A percentile compares a stretch with the other conserved stretches of the same genome.
Conservation (phyloP, 2,113 vertebrate genomes). For the Dicrurus megarhynchus region DNA sequence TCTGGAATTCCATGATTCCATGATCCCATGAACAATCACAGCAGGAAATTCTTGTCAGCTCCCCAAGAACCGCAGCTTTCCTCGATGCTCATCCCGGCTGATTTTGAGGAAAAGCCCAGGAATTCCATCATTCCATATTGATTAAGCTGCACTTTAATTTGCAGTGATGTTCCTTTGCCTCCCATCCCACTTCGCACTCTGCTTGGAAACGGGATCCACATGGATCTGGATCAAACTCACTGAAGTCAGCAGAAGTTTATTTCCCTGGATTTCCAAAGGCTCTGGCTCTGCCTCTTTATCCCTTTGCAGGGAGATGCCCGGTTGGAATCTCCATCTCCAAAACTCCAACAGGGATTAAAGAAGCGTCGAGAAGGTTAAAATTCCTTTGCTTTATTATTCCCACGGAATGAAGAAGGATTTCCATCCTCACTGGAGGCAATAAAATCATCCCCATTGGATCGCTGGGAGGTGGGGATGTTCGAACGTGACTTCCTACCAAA, state of each 20-base stretch:
- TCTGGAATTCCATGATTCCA: not conserved
- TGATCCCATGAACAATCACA: too few relatives aligned
- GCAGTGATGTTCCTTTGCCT: too few relatives aligned
- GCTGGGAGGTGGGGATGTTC: not conserved
- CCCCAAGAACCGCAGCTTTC: not conserved
- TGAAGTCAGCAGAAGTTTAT: accelerated
- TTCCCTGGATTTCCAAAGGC: not conserved
- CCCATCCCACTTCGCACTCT: accelerated
- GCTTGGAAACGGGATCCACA: not conserved
- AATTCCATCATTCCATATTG: not conserved
- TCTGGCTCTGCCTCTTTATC: not conserved
- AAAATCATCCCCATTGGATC: not conserved
- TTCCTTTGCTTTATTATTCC: not conserved
- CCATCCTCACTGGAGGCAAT: not conserved
- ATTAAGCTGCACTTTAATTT: not conserved
- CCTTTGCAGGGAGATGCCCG: not conserved
- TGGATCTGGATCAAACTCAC: not conserved
- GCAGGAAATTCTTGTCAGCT: not conserved
- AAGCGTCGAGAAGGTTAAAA: accelerated
- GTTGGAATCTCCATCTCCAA: not conserved
- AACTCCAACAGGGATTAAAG: not conserved
- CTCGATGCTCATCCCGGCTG: not conserved
- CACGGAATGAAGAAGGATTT: not conserved
- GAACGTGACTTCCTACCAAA: accelerated
- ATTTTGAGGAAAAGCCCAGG: not conserved